Evolutionary conservation across 92 coral and sea anemone species (phyloP).

Genomic region (Virgularia gustaviana): DNA sequence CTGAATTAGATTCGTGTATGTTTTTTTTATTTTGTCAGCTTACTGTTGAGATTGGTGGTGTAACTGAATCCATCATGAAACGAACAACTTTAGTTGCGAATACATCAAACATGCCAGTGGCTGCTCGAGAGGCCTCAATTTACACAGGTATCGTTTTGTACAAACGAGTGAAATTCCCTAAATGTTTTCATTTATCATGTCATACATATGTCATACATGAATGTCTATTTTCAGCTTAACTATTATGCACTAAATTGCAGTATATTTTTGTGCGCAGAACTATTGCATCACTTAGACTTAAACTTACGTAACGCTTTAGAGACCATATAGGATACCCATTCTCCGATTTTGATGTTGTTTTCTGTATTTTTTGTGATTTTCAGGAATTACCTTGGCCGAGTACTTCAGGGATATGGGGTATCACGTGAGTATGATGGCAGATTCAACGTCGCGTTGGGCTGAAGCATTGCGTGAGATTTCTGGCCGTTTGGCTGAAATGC

Average conservation of each 20-base stretch:
- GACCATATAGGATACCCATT: no score
- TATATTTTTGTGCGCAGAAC: background rate
- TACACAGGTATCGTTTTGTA: slow-evolving; percentile 77
- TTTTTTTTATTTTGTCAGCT: slow-evolving; percentile 47
- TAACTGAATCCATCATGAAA: slow-evolving; percentile 92
- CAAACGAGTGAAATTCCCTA: background rate
- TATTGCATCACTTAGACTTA: background rate
- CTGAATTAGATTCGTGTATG: background rate
- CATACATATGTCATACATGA: background rate
- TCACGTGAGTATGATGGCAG: slow-evolving; percentile 99
- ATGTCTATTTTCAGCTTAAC: background rate
- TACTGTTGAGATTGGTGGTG: slow-evolving; percentile 88
- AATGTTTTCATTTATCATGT: background rate
- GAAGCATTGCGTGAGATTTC: slow-evolving; percentile 99
- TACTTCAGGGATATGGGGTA: slow-evolving; percentile 99
- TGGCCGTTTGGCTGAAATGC: slow-evolving; percentile 99
- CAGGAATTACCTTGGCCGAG: slow-evolving; percentile 94
- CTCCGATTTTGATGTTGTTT: no score
- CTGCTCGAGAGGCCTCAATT: slow-evolving; percentile 99
- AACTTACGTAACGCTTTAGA: background rate
- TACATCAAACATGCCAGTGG: slow-evolving; percentile 99
- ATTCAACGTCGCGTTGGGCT: slow-evolving; percentile 99
- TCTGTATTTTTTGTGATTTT: background rate
- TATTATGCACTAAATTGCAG: background rate
- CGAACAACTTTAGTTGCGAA: slow-evolving; percentile 97